Conservation (phyloP, 2,113 vertebrate species). For the Donacobius atricapilla region DNA sequence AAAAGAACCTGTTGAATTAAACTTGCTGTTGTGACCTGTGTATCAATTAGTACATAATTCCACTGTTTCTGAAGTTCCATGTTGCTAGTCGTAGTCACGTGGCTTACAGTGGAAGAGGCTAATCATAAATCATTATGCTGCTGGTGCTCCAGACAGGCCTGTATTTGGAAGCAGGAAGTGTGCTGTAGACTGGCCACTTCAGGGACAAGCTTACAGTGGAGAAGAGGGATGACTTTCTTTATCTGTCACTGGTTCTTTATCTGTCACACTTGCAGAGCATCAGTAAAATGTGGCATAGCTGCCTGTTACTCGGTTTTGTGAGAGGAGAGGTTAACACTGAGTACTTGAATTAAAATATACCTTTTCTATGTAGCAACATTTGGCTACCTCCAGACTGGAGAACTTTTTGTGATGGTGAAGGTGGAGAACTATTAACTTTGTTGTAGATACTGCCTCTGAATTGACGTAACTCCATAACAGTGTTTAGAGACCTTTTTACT, state of each 20-base stretch:
- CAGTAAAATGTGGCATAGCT: background rate
- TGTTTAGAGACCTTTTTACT: background rate
- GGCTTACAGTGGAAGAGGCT: background rate
- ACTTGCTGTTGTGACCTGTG: background rate
- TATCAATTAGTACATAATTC: background rate
- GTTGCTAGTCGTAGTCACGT: background rate
- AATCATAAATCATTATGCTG: background rate
- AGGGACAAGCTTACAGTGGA: background rate
- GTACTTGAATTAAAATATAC: background rate
- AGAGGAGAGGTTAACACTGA: background rate
- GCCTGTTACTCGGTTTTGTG: background rate
- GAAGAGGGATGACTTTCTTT: background rate
- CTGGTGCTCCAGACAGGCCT: background rate
- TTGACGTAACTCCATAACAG: background rate
- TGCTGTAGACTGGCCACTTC: background rate
- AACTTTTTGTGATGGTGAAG: background rate
- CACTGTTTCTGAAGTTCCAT: background rate
- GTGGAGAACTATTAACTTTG: background rate
- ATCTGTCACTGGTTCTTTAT: background rate
- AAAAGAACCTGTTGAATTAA: background rate
- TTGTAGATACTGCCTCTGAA: background rate
- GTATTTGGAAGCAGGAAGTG: background rate
- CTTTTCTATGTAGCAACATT: background rate
- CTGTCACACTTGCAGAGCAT: background rate
- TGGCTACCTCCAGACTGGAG: background rate